Evolutionary conservation across 2,797 vertebrate species (phyloP).

Genomic region (Pipistrellus kuhlii): DNA sequence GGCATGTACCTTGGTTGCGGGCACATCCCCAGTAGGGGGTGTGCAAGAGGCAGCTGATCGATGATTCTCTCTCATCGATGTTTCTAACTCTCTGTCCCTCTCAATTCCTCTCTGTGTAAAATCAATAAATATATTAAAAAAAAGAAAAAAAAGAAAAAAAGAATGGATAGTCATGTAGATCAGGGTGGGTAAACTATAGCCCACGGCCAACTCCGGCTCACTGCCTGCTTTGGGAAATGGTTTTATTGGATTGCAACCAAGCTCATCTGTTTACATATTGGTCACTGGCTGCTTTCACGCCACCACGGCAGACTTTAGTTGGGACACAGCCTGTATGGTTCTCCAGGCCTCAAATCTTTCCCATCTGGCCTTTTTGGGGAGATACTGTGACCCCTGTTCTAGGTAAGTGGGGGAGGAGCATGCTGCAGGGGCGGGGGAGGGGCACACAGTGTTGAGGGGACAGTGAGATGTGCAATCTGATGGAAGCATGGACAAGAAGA

Average conservation of each 20-base stretch:
- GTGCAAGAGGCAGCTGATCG: no score
- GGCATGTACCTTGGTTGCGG: no score
- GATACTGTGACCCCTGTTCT: not conserved
- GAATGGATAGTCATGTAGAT: no score
- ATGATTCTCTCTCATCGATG: no score
- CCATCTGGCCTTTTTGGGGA: not conserved
- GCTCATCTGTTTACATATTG: not conserved
- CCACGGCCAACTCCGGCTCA: rapidly evolving
- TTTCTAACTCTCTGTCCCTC: no score
- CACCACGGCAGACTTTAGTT: not conserved
- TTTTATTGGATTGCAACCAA: not conserved
- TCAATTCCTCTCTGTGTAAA: no score
- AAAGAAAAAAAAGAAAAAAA: no score
- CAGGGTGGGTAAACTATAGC: not conserved
- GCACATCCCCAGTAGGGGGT: no score
- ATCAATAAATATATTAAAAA: no score
- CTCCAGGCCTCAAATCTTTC: not conserved
- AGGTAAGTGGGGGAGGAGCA: not conserved
- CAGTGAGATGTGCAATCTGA: not conserved
- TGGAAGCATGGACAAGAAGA: rapidly evolving
- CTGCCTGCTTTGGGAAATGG: not conserved
- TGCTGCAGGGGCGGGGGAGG: no score
- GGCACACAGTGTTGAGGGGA: rapidly evolving
- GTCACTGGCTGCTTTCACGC: not conserved
- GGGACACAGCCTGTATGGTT: not conserved